Evolutionary conservation across 2,888 invertebrate genomes (phyloP).

Genomic region (Chrysolina haemoptera): DNA sequence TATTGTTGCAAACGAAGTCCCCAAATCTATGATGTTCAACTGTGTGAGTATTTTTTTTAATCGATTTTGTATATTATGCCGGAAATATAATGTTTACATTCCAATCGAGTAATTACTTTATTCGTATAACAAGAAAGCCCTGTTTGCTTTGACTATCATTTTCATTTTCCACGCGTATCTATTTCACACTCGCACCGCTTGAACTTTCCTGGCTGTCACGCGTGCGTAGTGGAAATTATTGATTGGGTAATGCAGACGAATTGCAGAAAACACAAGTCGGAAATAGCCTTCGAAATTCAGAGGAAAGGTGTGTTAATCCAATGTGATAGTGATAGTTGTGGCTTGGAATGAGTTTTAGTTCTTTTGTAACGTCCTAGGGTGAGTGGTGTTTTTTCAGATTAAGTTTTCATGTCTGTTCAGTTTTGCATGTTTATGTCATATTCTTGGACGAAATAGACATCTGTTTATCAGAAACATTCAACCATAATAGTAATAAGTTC

Average conservation of each 20-base stretch:
- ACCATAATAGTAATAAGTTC: too few species aligned
- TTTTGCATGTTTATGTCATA: too few species aligned
- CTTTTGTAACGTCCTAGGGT: slow-evolving; percentile 18
- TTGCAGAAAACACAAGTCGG: slow-evolving; percentile 48
- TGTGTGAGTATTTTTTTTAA: too few species aligned
- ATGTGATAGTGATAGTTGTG: slow-evolving; percentile 26
- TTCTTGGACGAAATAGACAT: too few species aligned
- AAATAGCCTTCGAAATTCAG: slow-evolving; percentile 32
- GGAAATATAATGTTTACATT: too few species aligned
- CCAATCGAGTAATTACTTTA: too few species aligned
- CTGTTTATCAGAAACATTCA: too few species aligned
- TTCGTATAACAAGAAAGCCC: neutral
- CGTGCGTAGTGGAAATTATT: slow-evolving; percentile 48
- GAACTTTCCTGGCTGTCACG: slow-evolving; percentile 38
- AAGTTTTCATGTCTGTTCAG: too few species aligned
- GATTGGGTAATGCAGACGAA: slow-evolving; percentile 53
- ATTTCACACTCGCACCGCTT: slow-evolving; percentile 32
- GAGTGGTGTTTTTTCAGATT: neutral
- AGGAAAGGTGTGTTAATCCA: slow-evolving; percentile 38
- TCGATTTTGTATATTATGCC: too few species aligned
- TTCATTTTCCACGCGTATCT: slow-evolving; percentile 24
- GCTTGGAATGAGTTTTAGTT: slow-evolving; percentile 23
- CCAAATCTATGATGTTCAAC: too few species aligned
- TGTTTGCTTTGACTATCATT: neutral
- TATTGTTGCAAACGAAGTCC: too few species aligned